Conservation (phyloP, 1,140 invertebrate genomes). For the Mycetomoellerius zeteki region DNA sequence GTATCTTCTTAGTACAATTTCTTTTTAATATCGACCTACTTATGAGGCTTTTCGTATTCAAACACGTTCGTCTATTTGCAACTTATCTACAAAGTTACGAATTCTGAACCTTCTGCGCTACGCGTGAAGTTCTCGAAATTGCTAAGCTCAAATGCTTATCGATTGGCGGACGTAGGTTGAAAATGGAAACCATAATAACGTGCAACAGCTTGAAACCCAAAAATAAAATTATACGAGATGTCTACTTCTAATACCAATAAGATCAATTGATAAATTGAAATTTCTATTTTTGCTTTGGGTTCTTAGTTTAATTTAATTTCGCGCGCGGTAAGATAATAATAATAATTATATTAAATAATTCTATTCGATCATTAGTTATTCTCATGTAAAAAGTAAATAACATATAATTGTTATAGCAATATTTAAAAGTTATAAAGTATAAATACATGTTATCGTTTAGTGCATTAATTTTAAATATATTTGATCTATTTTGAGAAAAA, state of each 20-base stretch:
- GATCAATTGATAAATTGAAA: constrained; percentile 1
- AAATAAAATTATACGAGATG: not conserved
- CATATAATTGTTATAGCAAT: not conserved
- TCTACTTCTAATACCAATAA: constrained; percentile 6
- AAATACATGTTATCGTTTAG: too few species aligned
- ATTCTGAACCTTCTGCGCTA: constrained; percentile 14
- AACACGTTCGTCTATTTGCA: constrained; percentile 17
- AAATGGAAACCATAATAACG: constrained; percentile 37
- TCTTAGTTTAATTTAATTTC: not conserved
- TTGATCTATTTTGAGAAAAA: not conserved
- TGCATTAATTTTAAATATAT: not conserved
- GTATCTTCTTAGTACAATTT: constrained; percentile 18
- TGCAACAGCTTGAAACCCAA: not conserved
- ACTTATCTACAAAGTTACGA: constrained; percentile 17
- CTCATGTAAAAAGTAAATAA: not conserved
- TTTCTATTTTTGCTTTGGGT: not conserved
- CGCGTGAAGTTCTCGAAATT: constrained; percentile 11
- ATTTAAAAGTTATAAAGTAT: not conserved
- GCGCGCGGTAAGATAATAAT: not conserved
- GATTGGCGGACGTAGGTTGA: constrained; percentile 2
- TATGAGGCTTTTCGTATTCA: constrained; percentile 16
- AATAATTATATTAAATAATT: not conserved
- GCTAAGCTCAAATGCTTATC: constrained; percentile 38
- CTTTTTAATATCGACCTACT: not conserved
- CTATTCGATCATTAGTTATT: not conserved